A percentile compares a stretch with the other conserved stretches of the same genome.
Evolutionary conservation across 2,113 vertebrate species (phyloP).

Genomic region (Sula dactylatra): DNA sequence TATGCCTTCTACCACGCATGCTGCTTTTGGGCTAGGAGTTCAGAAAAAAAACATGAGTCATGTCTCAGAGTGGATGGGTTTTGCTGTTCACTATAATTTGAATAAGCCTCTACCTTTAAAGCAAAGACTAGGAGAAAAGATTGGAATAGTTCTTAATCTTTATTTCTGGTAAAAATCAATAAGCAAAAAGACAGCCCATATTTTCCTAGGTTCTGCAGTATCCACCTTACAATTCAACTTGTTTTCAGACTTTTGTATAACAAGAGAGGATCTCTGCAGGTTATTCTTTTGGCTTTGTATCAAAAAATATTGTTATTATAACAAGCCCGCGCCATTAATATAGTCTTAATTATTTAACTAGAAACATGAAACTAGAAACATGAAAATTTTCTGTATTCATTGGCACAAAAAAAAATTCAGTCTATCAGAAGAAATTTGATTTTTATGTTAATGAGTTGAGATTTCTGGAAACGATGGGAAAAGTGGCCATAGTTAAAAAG

Average conservation of each 20-base stretch:
- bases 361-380: neutral
- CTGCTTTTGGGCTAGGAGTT: constrained; percentile 56
- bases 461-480: neutral
- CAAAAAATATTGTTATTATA: neutral
- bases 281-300: constrained; percentile 19
- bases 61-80: constrained; percentile 53
- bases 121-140: constrained; percentile 30
- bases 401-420: neutral
- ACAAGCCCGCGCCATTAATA: neutral
- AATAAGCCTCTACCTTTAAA: constrained; percentile 54
- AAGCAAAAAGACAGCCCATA: neutral
- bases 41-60: constrained; percentile 63
- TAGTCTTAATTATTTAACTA: neutral
- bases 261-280: neutral
- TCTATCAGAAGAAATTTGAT: neutral
- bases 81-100: constrained; percentile 50
- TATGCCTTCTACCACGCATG: constrained; percentile 19
- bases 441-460: neutral
- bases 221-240: neutral
- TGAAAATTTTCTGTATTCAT: neutral
- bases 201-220: neutral
- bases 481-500: neutral
- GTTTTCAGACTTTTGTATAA: neutral
- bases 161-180: constrained; percentile 38
- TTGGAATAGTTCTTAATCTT: constrained; percentile 32